phyloP scores from a whole-genome alignment of 2,113 vertebrate genomes.

The Potamarius usumacintae region DNA sequence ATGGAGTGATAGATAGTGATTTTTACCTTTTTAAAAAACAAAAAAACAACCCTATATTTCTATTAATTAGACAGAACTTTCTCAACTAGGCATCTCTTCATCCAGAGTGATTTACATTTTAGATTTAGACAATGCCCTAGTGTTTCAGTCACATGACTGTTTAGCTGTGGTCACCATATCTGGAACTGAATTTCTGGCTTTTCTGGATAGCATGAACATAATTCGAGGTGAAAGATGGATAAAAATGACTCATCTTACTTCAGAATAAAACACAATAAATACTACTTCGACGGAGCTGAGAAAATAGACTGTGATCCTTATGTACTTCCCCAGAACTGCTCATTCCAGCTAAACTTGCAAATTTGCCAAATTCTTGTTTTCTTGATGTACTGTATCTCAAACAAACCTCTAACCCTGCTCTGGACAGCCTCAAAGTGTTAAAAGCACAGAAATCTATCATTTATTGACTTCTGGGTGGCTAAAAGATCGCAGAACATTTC shows the following conservation, averaged over 20 bases:
- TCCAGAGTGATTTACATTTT: neutral
- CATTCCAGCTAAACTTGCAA: neutral
- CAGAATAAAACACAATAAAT: neutral
- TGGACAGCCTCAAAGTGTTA: neutral
- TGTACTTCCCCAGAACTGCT: neutral
- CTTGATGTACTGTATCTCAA: neutral
- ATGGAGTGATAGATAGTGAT: neutral
- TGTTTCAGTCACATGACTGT: neutral
- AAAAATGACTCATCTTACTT: slow-evolving; percentile 5
- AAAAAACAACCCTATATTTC: neutral
- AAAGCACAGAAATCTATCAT: neutral
- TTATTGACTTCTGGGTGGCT: neutral
- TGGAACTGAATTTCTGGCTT: neutral
- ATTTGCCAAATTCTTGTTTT: neutral
- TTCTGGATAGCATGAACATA: neutral
- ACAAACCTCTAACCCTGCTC: neutral
- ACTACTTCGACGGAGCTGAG: neutral
- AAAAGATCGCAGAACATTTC: neutral
- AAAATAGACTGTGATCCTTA: neutral
- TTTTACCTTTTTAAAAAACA: neutral
- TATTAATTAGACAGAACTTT: neutral
- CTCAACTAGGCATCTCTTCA: neutral
- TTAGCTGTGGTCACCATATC: neutral
- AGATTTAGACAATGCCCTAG: neutral
- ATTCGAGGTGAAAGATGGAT: neutral